Base-by-base conservation (phyloP, 2,797 vertebrate genomes). In the Liasis olivaceus region DNA sequence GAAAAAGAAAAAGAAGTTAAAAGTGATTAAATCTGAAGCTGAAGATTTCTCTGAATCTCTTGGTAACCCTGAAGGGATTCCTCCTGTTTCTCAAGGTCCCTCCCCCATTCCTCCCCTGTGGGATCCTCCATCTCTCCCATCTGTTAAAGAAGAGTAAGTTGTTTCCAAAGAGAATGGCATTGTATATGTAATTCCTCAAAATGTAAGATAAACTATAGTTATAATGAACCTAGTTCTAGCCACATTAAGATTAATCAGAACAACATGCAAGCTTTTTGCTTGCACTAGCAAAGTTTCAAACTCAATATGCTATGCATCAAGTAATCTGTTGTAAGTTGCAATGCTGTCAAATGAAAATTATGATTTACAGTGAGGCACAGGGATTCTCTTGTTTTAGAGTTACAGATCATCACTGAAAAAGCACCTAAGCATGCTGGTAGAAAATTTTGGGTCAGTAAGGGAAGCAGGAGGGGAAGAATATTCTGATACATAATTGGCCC, bases 101-200 rank as follows among this genome's bases (percentile, higher is more conserved):
- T 98, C 98, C 0, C 97, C 98, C 0, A 95, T 98, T 81, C 98
- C 98, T 0, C 95, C 98, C 64, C 93, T 98, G 6, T 92, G 91
- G 91, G 91, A 4, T 98, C 98, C 0, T 97, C 98, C 0, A 94
- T 98, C 89, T 97, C 98, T 1, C 95, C 98, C 72, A 0, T 97
- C 98, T 89, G 97, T 99, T 95, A 99, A 99, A 96, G 99, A 99
- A 93, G 99, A 99, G 99, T 99, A 96, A 98, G 99, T 98, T 81
- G 51, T 91, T 62, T 92, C 42, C 0, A 86, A 31, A 22, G 62
- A 7, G 60, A 60, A 89, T 59, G 12, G 5, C n/a, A 11, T 20
- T 51, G 9, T 64, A 22, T 0, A 3, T 22, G 3, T 28, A 13
- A 22, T 2, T 47, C 31, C 24, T 36, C 8, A 4, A 17, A 59